These are phyloP conservation scores for Artibeus jamaicensis DNA, from an alignment of 2,797 vertebrate species.

Conservation along the genomic window DNA sequence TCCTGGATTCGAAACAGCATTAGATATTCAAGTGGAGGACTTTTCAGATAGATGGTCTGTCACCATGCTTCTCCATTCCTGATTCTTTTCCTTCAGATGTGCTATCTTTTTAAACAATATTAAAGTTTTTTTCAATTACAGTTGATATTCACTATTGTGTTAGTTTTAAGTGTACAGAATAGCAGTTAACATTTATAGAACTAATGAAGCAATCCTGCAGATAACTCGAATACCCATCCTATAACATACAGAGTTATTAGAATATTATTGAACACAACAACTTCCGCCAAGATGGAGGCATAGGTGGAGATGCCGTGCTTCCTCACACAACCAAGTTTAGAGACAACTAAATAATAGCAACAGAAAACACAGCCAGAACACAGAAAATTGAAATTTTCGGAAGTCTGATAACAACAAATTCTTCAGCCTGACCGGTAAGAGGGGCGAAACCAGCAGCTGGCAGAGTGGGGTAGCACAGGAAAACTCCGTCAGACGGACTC, in stretches of 20 bases:
- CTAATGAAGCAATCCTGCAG: background rate
- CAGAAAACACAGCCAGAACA: no score
- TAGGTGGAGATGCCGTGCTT: no score
- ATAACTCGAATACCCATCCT: background rate
- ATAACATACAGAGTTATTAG: background rate
- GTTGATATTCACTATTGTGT: background rate
- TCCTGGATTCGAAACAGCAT: background rate
- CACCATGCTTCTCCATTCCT: background rate
- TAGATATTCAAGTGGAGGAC: background rate
- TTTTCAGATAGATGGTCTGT: background rate
- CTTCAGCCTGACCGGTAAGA: no score
- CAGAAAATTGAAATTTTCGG: no score
- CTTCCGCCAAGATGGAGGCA: no score
- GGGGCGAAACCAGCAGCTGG: no score
- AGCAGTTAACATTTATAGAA: background rate
- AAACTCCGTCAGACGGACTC: no score
- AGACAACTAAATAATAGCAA: no score
- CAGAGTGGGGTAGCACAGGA: no score
- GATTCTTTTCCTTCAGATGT: background rate
- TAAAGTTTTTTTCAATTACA: background rate
- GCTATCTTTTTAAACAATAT: background rate
- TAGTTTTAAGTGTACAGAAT: background rate
- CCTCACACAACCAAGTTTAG: no score
- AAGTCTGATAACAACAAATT: no score
- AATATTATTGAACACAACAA: background rate